phyloP scores from a whole-genome alignment of 2,797 vertebrate genomes.

The Pseudomugil tenellus region DNA sequence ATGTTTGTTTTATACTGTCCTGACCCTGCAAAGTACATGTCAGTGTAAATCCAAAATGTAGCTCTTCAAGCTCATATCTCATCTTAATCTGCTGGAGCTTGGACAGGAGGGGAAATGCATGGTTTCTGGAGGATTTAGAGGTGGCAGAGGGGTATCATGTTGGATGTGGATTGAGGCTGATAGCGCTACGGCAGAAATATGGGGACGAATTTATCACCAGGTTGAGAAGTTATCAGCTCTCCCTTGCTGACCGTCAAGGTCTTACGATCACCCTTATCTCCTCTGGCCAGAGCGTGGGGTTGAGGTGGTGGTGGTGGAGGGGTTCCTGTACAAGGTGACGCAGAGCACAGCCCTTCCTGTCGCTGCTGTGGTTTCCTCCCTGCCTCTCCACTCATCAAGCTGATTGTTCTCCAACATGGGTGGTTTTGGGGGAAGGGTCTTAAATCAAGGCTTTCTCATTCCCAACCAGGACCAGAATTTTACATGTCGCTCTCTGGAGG shows the following conservation, averaged over 20 bases:
- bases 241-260: slow-evolving; percentile 78
- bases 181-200: slow-evolving; percentile 36
- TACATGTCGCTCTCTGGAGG: slow-evolving; percentile 9
- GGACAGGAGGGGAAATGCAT: slow-evolving; percentile 18
- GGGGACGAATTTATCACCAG: slow-evolving; percentile 66
- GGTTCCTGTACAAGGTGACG: slow-evolving; percentile 87
- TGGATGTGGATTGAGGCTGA: slow-evolving; percentile 24
- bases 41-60: slow-evolving; percentile 57
- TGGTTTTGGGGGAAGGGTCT: slow-evolving; percentile 39
- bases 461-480: slow-evolving; percentile 23
- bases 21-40: slow-evolving; percentile 64
- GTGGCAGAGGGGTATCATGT: slow-evolving; percentile 12
- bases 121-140: slow-evolving; percentile 10
- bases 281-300: slow-evolving; percentile 79
- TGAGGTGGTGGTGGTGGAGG: slow-evolving; percentile 47
- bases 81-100: slow-evolving; percentile 51
- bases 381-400: slow-evolving; percentile 77
- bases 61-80: slow-evolving; percentile 62
- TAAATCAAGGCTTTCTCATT: slow-evolving; percentile 50
- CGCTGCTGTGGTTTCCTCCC: slow-evolving; percentile 85
- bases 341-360: slow-evolving; percentile 87
- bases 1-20: slow-evolving; percentile 70
- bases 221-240: slow-evolving; percentile 80
- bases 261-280: slow-evolving; percentile 88
- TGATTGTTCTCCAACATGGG: slow-evolving; percentile 84